Percentiles rank a stretch among this genome's conserved stretches.
Conservation (phyloP, 1,140 invertebrate species). For the Calephelis virginiensis region DNA sequence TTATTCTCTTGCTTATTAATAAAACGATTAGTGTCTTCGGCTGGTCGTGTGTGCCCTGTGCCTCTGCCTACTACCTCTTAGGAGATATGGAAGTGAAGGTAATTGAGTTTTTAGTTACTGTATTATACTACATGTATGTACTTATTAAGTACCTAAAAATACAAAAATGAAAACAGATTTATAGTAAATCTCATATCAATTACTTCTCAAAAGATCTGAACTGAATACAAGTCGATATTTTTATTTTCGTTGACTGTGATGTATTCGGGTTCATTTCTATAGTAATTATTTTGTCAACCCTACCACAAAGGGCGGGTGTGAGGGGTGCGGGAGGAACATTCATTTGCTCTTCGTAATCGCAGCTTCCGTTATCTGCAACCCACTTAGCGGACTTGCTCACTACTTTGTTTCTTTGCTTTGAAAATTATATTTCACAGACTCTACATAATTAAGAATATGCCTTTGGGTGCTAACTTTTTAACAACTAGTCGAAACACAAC, state of each 20-base stretch:
- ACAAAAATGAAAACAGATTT: too few species aligned
- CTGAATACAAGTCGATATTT: too few species aligned
- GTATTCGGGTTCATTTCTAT: background rate
- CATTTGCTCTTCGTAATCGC: constrained; percentile 60
- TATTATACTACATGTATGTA: too few species aligned
- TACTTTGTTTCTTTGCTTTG: constrained; percentile 41
- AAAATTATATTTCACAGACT: constrained; percentile 38
- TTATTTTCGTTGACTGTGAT: background rate
- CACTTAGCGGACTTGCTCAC: constrained; percentile 50
- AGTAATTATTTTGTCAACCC: constrained; percentile 32
- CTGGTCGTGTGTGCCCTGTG: too few species aligned
- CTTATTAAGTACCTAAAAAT: too few species aligned
- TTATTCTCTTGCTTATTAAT: too few species aligned
- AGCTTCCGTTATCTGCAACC: constrained; percentile 59
- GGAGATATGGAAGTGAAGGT: too few species aligned
- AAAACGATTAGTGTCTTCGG: too few species aligned
- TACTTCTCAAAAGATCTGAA: too few species aligned
- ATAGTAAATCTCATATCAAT: too few species aligned
- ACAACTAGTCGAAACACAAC: background rate
- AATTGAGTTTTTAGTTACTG: too few species aligned
- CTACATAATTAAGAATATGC: constrained; percentile 38
- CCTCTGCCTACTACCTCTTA: too few species aligned
- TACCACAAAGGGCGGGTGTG: constrained; percentile 21
- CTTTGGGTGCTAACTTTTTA: constrained; percentile 29
- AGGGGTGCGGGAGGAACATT: constrained; percentile 42